A percentile compares a stretch with the other conserved stretches of the same genome.
These are phyloP conservation scores for Neodiprion lecontei DNA, from an alignment of 1,140 invertebrate species.

Conservation along the genomic window DNA sequence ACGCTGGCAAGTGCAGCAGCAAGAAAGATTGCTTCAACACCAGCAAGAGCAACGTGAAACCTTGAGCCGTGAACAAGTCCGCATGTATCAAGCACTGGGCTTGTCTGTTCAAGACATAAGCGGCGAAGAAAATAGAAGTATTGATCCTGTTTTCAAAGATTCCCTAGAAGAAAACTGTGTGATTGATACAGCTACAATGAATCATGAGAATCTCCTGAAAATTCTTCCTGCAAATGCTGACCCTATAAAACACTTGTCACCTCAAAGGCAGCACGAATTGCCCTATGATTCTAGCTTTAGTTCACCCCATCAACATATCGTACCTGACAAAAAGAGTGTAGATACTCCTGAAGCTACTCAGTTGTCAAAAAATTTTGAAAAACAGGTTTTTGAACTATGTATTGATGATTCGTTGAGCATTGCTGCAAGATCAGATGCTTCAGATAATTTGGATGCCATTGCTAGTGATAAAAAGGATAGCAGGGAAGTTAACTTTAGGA, in stretches of 20 bases:
- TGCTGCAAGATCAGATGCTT: too few species aligned
- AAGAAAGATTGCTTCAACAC: slow-evolving; percentile 43
- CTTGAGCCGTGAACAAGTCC: slow-evolving; percentile 45
- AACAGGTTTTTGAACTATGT: not conserved
- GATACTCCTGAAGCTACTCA: not conserved
- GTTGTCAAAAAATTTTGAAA: not conserved
- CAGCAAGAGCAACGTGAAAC: slow-evolving; percentile 47
- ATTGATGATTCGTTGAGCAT: too few species aligned
- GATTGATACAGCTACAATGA: not conserved
- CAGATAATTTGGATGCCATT: too few species aligned
- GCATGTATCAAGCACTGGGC: slow-evolving; percentile 43
- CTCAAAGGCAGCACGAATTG: not conserved
- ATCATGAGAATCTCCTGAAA: not conserved
- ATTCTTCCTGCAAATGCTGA: not conserved
- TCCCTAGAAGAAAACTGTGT: not conserved
- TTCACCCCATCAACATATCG: not conserved
- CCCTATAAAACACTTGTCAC: not conserved
- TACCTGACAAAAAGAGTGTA: not conserved
- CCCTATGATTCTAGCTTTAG: not conserved
- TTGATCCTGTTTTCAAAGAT: not conserved
- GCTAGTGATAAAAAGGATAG: too few species aligned
- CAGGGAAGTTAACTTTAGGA: too few species aligned
- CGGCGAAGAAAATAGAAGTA: slow-evolving; percentile 9
- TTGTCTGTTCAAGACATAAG: slow-evolving; percentile 36
- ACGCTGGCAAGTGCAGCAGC: slow-evolving; percentile 47